Percentiles rank a stretch among this genome's conserved stretches.
phyloP scores from a whole-genome alignment of 2,888 invertebrate genomes.

The Caenorhabditis drosophilae region DNA sequence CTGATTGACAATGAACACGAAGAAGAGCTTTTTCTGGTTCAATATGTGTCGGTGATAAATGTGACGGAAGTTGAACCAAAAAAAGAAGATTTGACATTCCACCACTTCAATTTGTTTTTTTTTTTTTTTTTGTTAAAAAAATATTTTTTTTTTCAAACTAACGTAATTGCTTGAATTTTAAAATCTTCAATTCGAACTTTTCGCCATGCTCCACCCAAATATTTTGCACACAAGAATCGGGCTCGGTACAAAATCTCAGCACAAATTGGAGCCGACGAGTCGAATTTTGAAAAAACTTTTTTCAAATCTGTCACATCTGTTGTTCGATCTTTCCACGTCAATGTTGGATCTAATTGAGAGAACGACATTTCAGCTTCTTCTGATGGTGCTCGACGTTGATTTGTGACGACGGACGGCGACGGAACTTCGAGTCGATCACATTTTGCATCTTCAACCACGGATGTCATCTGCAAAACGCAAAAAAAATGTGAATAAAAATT shows the following conservation, averaged over 20 bases:
- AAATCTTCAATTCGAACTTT: slow-evolving; percentile 46
- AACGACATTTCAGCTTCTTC: slow-evolving; percentile 45
- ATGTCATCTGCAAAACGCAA: too few relatives aligned
- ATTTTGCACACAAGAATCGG: slow-evolving; percentile 55
- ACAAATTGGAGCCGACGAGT: slow-evolving; percentile 43
- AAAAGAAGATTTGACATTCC: slow-evolving; percentile 93
- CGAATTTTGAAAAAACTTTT: slow-evolving; percentile 52
- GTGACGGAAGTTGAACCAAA: slow-evolving; percentile 78
- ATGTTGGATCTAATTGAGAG: slow-evolving; percentile 40
- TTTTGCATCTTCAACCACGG: slow-evolving; percentile 28
- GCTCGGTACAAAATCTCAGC: slow-evolving; percentile 48
- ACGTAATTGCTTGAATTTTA: slow-evolving; percentile 52
- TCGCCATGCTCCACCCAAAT: slow-evolving; percentile 59
- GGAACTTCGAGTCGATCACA: slow-evolving; percentile 3
- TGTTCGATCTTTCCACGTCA: slow-evolving; percentile 51
- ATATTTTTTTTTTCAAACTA: too few relatives aligned
- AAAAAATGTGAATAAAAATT: too few relatives aligned
- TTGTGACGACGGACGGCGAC: neutral
- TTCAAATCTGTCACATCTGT: slow-evolving; percentile 43
- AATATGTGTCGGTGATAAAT: slow-evolving; percentile 14
- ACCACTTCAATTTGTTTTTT: slow-evolving; percentile 76
- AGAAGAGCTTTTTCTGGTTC: slow-evolving; percentile 70
- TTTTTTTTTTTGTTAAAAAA: slow-evolving; percentile 1
- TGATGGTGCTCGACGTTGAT: slow-evolving; percentile 25
- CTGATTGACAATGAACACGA: slow-evolving; percentile 71